These are phyloP conservation scores for Ceryle rudis DNA, from an alignment of 2,797 vertebrate species.

Conservation along the genomic window DNA sequence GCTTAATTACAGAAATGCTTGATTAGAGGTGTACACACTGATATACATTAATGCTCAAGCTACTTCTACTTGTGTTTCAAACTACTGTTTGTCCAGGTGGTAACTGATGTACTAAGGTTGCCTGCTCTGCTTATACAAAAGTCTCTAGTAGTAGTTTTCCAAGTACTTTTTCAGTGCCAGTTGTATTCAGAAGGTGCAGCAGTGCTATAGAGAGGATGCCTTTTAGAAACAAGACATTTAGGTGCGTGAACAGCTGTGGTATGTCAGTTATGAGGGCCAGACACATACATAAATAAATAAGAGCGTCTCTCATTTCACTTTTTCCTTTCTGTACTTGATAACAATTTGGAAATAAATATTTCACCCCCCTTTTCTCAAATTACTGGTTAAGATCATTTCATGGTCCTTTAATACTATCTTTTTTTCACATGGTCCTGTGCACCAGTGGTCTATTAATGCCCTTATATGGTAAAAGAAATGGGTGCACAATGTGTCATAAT, in stretches of 20 bases:
- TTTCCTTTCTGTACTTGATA: not conserved
- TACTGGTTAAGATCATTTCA: not conserved
- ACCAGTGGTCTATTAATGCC: not conserved
- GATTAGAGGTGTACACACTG: not conserved
- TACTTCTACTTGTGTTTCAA: not conserved
- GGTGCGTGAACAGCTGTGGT: not conserved
- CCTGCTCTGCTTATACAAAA: not conserved
- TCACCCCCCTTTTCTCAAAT: not conserved
- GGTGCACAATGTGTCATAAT: not conserved
- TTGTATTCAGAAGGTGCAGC: conserved; percentile 1
- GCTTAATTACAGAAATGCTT: not conserved
- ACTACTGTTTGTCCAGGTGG: not conserved
- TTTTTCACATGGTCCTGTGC: not conserved
- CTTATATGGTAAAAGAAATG: not conserved
- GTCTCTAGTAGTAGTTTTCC: not conserved
- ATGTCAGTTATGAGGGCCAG: not conserved
- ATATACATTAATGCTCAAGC: not conserved
- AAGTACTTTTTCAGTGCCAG: conserved; percentile 25
- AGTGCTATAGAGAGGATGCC: not conserved
- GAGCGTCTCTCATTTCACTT: not conserved
- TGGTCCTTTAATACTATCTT: not conserved
- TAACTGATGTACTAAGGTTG: not conserved
- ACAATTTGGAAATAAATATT: not conserved
- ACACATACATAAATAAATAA: not conserved
- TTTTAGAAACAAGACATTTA: not conserved